These are phyloP conservation scores for Thera britannica DNA, from an alignment of 2,888 invertebrate genomes.

Conservation along the genomic window DNA sequence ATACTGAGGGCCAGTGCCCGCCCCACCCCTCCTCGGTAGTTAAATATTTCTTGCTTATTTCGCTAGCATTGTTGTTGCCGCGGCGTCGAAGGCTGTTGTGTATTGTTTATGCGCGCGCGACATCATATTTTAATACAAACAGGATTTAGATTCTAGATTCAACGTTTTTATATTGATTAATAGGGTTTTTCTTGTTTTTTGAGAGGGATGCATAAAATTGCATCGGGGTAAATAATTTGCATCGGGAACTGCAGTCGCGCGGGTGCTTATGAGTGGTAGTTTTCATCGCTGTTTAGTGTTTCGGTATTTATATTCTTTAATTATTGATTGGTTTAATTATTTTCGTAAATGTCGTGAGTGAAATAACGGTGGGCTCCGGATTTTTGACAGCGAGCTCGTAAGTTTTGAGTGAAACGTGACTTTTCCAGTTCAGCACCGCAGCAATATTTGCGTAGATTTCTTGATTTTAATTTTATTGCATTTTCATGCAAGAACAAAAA, in stretches of 20 bases:
- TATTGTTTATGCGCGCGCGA: slow-evolving; percentile 80
- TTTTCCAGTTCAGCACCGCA: slow-evolving; percentile 12
- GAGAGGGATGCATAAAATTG: slow-evolving; percentile 67
- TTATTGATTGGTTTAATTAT: slow-evolving; percentile 57
- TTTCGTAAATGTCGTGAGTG: slow-evolving; percentile 59
- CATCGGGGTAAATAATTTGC: slow-evolving; percentile 81
- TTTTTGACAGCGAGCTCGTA: slow-evolving; percentile 45
- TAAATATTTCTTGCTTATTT: slow-evolving; percentile 86
- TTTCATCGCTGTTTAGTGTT: slow-evolving; percentile 77
- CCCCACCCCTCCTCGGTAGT: slow-evolving; percentile 82
- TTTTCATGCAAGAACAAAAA: slow-evolving; percentile 20
- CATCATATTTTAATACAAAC: slow-evolving; percentile 69
- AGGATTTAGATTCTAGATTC: slow-evolving; percentile 36
- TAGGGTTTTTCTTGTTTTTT: slow-evolving; percentile 44
- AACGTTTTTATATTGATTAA: slow-evolving; percentile 28
- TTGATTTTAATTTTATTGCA: slow-evolving; percentile 17
- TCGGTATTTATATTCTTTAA: slow-evolving; percentile 57
- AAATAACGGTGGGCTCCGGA: slow-evolving; percentile 51
- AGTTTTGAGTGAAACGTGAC: slow-evolving; percentile 39
- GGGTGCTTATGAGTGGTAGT: slow-evolving; percentile 78
- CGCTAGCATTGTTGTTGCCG: slow-evolving; percentile 85
- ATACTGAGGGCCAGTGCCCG: slow-evolving; percentile 81
- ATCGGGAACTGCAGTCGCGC: slow-evolving; percentile 69
- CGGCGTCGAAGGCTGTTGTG: slow-evolving; percentile 81
- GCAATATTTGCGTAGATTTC: slow-evolving; percentile 8